These are phyloP conservation scores for Papilio polytes DNA, from an alignment of 1,140 invertebrate species.

Conservation along the genomic window DNA sequence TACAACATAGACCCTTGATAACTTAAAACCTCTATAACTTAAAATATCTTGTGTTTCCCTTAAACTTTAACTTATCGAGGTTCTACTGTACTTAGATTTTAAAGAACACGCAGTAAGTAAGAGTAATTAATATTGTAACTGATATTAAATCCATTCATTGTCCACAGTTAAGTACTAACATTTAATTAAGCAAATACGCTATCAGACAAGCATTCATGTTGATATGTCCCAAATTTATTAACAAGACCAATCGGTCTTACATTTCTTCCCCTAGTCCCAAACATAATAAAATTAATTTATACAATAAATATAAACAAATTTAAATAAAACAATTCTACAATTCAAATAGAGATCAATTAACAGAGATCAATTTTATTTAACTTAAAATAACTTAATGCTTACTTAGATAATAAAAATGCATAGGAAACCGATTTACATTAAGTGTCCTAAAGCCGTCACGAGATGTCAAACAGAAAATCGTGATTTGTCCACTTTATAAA, in stretches of 20 bases:
- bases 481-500: background rate
- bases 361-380: background rate
- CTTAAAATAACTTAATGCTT: too few relatives aligned
- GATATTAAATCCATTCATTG: background rate
- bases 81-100: too few relatives aligned
- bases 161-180: background rate
- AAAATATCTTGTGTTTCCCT: too few relatives aligned
- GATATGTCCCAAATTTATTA: conserved; percentile 40
- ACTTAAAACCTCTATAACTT: too few relatives aligned
- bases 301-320: background rate
- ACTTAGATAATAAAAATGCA: too few relatives aligned
- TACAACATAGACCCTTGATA: too few relatives aligned
- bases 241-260: background rate
- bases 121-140: background rate
- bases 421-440: too few relatives aligned
- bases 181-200: conserved; percentile 11
- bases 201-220: conserved; percentile 18
- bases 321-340: background rate
- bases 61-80: too few relatives aligned
- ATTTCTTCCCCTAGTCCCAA: background rate
- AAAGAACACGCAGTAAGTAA: background rate
- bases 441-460: background rate
- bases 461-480: background rate
- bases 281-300: background rate
- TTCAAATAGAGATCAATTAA: background rate